A percentile compares a stretch with the other conserved stretches of the same genome.
phyloP scores from a whole-genome alignment of 1,140 invertebrate species.

The Bradysia coprophila region DNA sequence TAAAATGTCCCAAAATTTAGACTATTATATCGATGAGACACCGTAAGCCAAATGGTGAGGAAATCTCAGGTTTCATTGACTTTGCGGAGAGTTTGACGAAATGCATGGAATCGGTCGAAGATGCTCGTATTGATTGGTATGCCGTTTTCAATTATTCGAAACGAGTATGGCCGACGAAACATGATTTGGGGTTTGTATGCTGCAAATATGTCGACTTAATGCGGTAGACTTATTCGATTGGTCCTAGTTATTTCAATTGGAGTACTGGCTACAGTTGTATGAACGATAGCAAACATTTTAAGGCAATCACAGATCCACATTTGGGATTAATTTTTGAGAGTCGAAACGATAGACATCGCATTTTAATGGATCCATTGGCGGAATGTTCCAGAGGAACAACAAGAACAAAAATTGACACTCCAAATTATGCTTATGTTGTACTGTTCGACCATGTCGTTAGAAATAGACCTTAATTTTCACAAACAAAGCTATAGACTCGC shows the following conservation, averaged over 20 bases:
- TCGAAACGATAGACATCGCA: conserved; percentile 15
- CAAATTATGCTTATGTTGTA: conserved; percentile 11
- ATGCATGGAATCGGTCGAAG: conserved; percentile 1
- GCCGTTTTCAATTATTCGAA: conserved; percentile 9
- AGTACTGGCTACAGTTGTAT: too few species aligned
- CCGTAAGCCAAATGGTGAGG: conserved; percentile 9
- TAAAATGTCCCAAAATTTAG: too few species aligned
- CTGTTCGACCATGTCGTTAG: conserved; percentile 19
- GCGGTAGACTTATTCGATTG: too few species aligned
- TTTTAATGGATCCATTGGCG: conserved; percentile 9
- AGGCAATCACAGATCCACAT: conserved; percentile 9
- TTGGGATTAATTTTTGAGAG: conserved; percentile 15
- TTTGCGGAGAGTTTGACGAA: conserved; percentile 14
- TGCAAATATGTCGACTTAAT: too few species aligned
- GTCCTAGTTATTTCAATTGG: too few species aligned
- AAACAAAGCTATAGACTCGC: too few species aligned
- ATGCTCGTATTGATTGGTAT: conserved; percentile 11
- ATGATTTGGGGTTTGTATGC: conserved; percentile 15
- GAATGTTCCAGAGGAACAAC: conserved; percentile 8
- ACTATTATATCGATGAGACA: conserved; percentile 16
- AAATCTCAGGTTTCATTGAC: conserved; percentile 17
- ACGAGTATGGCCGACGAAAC: conserved; percentile 8
- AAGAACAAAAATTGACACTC: conserved; percentile 10
- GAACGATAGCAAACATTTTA: conserved; percentile 8
- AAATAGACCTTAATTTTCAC: too few species aligned